Percentiles rank a stretch among this genome's conserved stretches.
phyloP scores from a whole-genome alignment of 2,888 invertebrate genomes.

The Dicycla oo region DNA sequence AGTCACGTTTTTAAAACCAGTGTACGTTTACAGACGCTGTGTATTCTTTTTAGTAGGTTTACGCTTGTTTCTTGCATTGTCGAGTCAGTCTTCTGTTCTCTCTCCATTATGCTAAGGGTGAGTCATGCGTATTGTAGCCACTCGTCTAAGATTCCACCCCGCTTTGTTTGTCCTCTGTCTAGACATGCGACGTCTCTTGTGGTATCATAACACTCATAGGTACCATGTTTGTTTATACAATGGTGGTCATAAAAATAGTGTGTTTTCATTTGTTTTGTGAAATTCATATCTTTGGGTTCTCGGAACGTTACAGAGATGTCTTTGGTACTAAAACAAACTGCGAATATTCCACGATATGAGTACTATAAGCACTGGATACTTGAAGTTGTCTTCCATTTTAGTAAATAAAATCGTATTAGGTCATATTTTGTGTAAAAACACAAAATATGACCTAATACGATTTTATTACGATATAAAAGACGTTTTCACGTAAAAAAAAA shows the following conservation, averaged over 20 bases:
- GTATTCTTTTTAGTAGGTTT: not conserved
- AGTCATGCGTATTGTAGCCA: constrained; percentile 48
- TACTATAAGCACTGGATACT: not conserved
- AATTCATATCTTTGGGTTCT: not conserved
- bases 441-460: no score
- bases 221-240: constrained; percentile 15
- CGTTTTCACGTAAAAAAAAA: no score
- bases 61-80: not conserved
- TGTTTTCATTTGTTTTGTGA: not conserved
- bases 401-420: not conserved
- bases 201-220: constrained; percentile 8
- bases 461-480: no score
- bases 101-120: constrained; percentile 15
- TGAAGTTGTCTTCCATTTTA: not conserved
- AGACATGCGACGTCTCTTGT: constrained; percentile 39
- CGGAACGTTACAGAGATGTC: not conserved
- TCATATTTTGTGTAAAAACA: no score
- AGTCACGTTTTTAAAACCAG: not conserved
- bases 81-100: constrained; percentile 18
- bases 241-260: not conserved
- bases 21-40: not conserved
- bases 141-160: constrained; percentile 36
- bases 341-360: not conserved
- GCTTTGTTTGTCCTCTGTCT: constrained; percentile 56
- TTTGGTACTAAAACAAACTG: no score